Conservation (phyloP, 1,140 invertebrate species). For the Bradynema listronoti region DNA sequence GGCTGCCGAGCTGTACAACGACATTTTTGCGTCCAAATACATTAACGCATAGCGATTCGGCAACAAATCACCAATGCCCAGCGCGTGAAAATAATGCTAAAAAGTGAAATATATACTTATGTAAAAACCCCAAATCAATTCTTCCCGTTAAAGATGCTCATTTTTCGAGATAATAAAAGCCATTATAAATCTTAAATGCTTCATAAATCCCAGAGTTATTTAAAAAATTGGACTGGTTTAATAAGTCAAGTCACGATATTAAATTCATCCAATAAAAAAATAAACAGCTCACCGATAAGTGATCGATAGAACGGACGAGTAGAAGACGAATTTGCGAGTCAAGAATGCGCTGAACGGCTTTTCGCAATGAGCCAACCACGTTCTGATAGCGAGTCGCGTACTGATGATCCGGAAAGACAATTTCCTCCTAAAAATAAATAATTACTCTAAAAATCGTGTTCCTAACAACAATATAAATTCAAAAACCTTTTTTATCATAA, state of each 20-base stretch:
- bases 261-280: too few species aligned
- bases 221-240: too few species aligned
- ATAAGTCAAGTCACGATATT: too few species aligned
- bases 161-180: too few species aligned
- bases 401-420: constrained; percentile 11
- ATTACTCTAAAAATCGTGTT: background rate
- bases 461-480: background rate
- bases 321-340: constrained; percentile 16
- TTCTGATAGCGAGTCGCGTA: constrained; percentile 18
- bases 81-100: constrained; percentile 35
- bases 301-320: constrained; percentile 19
- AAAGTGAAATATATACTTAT: constrained; percentile 1
- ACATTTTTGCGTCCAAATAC: constrained; percentile 34
- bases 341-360: constrained; percentile 3
- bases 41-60: constrained; percentile 25
- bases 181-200: too few species aligned
- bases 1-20: background rate
- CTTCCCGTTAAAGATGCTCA: too few species aligned
- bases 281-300: constrained; percentile 17
- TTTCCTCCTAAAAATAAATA: constrained; percentile 18
- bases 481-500: background rate
- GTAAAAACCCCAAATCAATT: too few species aligned
- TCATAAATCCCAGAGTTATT: too few species aligned
- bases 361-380: constrained; percentile 16
- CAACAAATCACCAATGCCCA: constrained; percentile 30